Evolutionary conservation across 2,113 vertebrate genomes (phyloP).

Genomic region (Brachypteracias leptosomus): DNA sequence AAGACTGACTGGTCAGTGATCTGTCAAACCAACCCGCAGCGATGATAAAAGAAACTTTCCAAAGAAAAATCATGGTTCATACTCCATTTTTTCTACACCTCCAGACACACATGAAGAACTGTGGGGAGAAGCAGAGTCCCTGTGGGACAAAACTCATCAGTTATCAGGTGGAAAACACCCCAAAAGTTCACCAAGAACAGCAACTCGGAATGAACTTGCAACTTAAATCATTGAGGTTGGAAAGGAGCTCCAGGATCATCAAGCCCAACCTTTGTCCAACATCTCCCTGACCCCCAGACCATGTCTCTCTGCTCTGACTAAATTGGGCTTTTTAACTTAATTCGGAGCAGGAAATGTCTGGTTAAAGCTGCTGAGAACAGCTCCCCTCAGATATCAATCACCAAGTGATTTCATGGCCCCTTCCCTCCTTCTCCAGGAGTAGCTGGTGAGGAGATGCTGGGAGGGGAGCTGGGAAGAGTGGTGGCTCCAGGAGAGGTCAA

Average conservation of each 20-base stretch:
- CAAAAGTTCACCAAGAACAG: background rate
- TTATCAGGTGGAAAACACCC: background rate
- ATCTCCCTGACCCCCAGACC: too few relatives aligned
- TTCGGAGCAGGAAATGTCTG: background rate
- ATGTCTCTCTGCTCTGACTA: background rate
- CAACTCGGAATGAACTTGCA: background rate
- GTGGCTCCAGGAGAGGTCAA: background rate
- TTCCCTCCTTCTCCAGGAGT: background rate
- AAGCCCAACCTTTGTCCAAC: too few relatives aligned
- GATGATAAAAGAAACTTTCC: background rate
- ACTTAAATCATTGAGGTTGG: background rate
- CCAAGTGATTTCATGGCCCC: background rate
- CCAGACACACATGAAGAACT: background rate
- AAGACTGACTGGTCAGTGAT: background rate
- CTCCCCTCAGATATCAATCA: background rate
- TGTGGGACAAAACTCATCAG: rapidly evolving
- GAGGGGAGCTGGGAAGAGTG: background rate
- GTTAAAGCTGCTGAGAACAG: background rate
- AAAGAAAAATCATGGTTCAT: background rate
- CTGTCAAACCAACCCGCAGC: background rate
- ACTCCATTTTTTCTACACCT: background rate
- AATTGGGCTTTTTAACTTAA: background rate
- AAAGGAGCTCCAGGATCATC: too few relatives aligned
- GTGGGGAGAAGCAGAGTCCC: background rate
- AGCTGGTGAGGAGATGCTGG: background rate